Percentiles rank a stretch among this genome's conserved stretches.
Evolutionary conservation across 2,113 vertebrate genomes (phyloP).

Genomic region (Podocnemis expansa): DNA sequence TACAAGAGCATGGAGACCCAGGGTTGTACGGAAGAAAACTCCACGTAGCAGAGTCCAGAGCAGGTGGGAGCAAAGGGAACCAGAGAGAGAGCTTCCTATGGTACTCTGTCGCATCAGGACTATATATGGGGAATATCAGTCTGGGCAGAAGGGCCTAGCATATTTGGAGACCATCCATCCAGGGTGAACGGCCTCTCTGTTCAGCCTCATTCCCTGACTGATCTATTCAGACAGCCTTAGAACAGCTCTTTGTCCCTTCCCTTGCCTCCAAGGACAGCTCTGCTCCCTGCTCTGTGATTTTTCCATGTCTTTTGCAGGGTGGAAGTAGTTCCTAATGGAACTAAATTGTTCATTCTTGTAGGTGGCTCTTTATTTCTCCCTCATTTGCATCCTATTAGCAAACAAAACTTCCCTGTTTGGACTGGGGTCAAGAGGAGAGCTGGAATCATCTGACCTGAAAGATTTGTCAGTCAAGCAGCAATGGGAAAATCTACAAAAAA

Average conservation of each 20-base stretch:
- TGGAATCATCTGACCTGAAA: neutral
- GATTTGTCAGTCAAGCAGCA: neutral
- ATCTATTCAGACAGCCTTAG: neutral
- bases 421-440: neutral
- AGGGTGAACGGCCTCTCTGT: neutral
- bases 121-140: neutral
- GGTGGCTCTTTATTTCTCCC: neutral
- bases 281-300: neutral
- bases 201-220: neutral
- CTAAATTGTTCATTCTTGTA: neutral
- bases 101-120: no score
- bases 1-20: no score
- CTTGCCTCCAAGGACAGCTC: neutral
- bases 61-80: no score
- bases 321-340: neutral
- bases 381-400: neutral
- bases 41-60: no score
- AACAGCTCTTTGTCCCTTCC: neutral
- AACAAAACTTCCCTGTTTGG: neutral
- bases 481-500: neutral
- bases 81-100: no score
- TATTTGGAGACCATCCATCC: neutral
- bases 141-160: no score
- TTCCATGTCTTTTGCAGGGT: neutral
- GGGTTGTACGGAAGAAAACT: no score